Conservation (phyloP, 2,113 vertebrate species). For the Nerophis ophidion region DNA sequence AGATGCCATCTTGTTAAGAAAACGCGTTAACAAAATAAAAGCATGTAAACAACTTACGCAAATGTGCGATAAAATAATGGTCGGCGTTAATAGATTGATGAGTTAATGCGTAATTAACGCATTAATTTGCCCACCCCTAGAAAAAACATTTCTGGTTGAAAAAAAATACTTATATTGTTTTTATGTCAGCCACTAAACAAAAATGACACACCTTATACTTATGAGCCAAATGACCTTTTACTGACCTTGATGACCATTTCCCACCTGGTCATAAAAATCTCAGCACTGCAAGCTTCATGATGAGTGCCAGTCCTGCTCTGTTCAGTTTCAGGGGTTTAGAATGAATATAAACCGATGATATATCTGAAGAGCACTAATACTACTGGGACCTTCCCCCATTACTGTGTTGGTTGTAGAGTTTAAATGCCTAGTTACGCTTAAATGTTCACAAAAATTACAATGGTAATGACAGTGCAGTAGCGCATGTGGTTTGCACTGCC, state of each 20-base stretch:
- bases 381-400: slow-evolving; percentile 6
- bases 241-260: slow-evolving; percentile 41
- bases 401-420: background rate
- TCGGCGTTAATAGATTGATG: too few species aligned
- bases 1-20: too few species aligned
- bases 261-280: slow-evolving; percentile 51
- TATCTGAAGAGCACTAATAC: background rate
- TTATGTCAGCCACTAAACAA: background rate
- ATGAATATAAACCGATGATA: slow-evolving; percentile 9
- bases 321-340: slow-evolving; percentile 19
- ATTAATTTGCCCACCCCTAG: too few species aligned
- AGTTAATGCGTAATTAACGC: too few species aligned
- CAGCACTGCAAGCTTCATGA: slow-evolving; percentile 29
- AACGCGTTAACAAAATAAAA: too few species aligned
- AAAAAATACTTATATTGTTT: background rate
- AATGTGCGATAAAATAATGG: too few species aligned
- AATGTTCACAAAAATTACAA: background rate
- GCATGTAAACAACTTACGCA: too few species aligned
- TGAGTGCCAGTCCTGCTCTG: slow-evolving; percentile 43
- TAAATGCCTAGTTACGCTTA: background rate
- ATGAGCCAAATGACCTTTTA: slow-evolving; percentile 42
- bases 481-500: too few species aligned
- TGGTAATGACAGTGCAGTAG: background rate
- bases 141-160: too few species aligned
- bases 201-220: slow-evolving; percentile 15